Evolutionary conservation across 2,113 vertebrate genomes (phyloP).

Genomic region (Crocuta crocuta): DNA sequence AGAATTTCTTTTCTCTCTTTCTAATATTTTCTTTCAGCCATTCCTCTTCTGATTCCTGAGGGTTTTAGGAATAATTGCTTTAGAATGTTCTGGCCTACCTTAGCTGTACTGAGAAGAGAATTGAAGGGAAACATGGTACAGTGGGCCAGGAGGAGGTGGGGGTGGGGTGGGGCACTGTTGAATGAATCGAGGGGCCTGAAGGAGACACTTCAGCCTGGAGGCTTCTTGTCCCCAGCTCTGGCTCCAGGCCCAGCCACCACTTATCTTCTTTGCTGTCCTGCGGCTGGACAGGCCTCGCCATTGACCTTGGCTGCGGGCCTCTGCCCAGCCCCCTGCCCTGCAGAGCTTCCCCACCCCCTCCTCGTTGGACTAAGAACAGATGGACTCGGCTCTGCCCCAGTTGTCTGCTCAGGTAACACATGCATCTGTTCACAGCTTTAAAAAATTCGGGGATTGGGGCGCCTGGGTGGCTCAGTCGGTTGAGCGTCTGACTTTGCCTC

Average conservation of each 20-base stretch:
- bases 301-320: constrained; percentile 38
- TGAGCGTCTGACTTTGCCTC: too few relatives aligned
- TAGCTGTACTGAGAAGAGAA: constrained; percentile 35
- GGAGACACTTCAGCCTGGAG: neutral
- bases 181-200: neutral
- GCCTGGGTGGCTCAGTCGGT: too few relatives aligned
- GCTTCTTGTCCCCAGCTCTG: constrained; percentile 3
- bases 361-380: constrained; percentile 20
- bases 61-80: constrained; percentile 57
- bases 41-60: constrained; percentile 19
- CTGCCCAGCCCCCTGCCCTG: too few relatives aligned
- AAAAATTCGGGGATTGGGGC: constrained; percentile 58
- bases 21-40: constrained; percentile 22
- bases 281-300: neutral
- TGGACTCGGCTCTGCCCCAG: constrained; percentile 51
- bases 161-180: neutral
- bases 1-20: neutral
- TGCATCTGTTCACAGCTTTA: constrained; percentile 72
- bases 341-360: neutral
- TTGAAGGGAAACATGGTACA: neutral
- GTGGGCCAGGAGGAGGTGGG: neutral
- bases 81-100: constrained; percentile 52
- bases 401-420: constrained; percentile 62
- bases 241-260: constrained; percentile 18
- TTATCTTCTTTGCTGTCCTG: neutral